Percentiles rank a stretch among this genome's conserved stretches.
These are phyloP conservation scores for Drusus annulatus DNA, from an alignment of 1,140 invertebrate genomes.

Conservation along the genomic window DNA sequence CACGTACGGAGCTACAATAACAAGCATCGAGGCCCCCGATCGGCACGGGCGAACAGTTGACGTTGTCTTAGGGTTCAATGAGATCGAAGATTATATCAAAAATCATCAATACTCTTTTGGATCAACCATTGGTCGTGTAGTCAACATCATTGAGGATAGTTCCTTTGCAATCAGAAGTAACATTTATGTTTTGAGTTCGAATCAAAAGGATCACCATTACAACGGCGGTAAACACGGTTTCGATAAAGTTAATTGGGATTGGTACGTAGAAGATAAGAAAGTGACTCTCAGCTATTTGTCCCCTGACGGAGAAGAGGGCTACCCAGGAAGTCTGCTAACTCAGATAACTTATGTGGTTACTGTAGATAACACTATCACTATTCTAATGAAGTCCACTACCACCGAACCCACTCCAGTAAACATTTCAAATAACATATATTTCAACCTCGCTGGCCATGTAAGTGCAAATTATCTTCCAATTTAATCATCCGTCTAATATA, in stretches of 20 bases:
- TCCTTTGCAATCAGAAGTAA: constrained; percentile 71
- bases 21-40: constrained; percentile 81
- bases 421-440: constrained; percentile 94
- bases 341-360: constrained; percentile 81
- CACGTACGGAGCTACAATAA: constrained; percentile 85
- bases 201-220: constrained; percentile 80
- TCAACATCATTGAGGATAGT: constrained; percentile 86
- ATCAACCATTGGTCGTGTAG: constrained; percentile 88
- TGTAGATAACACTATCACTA: constrained; percentile 79
- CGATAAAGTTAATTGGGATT: constrained; percentile 83
- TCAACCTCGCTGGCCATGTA: constrained; percentile 92
- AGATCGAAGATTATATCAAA: constrained; percentile 77
- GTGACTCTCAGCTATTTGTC: constrained; percentile 81
- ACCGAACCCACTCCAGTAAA: constrained; percentile 89
- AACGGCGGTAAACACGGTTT: constrained; percentile 93
- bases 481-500: not conserved
- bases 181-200: constrained; percentile 80
- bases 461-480: constrained; percentile 33
- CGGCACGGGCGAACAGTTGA: constrained; percentile 78
- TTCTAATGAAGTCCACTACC: constrained; percentile 82
- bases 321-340: constrained; percentile 82
- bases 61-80: constrained; percentile 86
- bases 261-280: constrained; percentile 68
- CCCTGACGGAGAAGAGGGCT: constrained; percentile 89
- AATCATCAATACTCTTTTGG: constrained; percentile 86